Evolutionary conservation across 2,888 invertebrate genomes (phyloP), one percentile per base, ranked within the genome.

Genomic region (Drosophila formosana): DNA sequence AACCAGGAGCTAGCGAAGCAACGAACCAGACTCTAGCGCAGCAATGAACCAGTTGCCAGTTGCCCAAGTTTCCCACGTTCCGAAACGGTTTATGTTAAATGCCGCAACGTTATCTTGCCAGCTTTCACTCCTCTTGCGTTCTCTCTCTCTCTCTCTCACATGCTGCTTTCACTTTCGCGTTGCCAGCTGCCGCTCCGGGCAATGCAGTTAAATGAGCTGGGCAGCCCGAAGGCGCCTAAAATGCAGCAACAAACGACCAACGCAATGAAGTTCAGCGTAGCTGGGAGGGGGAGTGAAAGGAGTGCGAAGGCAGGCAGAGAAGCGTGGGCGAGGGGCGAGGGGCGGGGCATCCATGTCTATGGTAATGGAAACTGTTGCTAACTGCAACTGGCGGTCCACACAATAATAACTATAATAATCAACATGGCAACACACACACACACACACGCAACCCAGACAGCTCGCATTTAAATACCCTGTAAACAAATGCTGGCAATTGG

Each of bases 401-500:
- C 73, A 76, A 80, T 82, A 85, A 82, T 82, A 82, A 82, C 82
- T 83, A 72, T 82, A 86, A 86, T 82, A 85, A 86, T 82, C 83
- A 86, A 78, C 76, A 82, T 80, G 72, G 78, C 62, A 57, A 69
- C 41, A 51, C 52, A 56, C 50, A 25, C 9, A 46, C 64, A 60
- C 34, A 61, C 58, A 46, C 32, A 45, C 41, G 1, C 39, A 41
- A 41, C 50, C 64, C 23, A 71, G 49, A 56, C 23, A 41, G 13
- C 41, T 37, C 51, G 57, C 60, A 63, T 62, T 50, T 23, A 25
- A 34, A 34, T 56, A 56, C 34, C 55, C 55, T 55, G 43, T 43
- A 43, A 28, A 30, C 1, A 4, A n/a, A 2, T n/a, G 39, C 18
- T 18, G 7, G 6, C 6, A 41, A 41, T 11, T 0, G 37, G 37